phyloP scores from a whole-genome alignment of 2,888 invertebrate species.

The Drosophila testacea region DNA sequence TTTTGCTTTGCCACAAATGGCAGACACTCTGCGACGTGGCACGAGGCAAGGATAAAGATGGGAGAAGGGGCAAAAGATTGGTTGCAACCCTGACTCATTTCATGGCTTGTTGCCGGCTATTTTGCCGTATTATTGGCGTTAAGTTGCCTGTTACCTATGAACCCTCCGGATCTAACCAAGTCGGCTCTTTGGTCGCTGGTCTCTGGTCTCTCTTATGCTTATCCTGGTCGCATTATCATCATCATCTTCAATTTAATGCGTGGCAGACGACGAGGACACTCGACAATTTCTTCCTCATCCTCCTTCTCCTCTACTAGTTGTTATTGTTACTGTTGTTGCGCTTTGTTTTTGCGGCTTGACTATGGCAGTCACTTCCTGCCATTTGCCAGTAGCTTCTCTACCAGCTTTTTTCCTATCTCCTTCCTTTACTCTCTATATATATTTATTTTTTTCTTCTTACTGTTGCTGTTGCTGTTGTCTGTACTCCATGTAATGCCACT shows the following conservation, averaged over 20 bases:
- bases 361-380: constrained; percentile 63
- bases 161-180: constrained; percentile 38
- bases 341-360: constrained; percentile 57
- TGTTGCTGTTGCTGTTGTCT: constrained; percentile 24
- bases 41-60: not conserved
- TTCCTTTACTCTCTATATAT: not conserved
- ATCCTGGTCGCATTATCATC: constrained; percentile 73
- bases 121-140: constrained; percentile 74
- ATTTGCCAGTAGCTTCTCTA: constrained; percentile 50
- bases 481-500: constrained; percentile 79
- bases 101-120: constrained; percentile 74
- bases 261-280: constrained; percentile 72
- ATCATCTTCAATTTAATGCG: constrained; percentile 81
- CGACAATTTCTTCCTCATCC: constrained; percentile 59
- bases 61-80: constrained; percentile 2
- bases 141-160: constrained; percentile 77
- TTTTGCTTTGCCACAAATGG: constrained; percentile 42
- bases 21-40: constrained; percentile 14
- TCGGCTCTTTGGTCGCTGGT: constrained; percentile 10
- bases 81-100: constrained; percentile 49
- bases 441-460: constrained; percentile 15
- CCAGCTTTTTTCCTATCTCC: not conserved
- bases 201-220: constrained; percentile 42
- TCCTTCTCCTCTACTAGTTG: not conserved
- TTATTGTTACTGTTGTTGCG: constrained; percentile 40